Evolutionary conservation across 2,888 invertebrate species (phyloP).

Genomic region (Prosapia bicincta): DNA sequence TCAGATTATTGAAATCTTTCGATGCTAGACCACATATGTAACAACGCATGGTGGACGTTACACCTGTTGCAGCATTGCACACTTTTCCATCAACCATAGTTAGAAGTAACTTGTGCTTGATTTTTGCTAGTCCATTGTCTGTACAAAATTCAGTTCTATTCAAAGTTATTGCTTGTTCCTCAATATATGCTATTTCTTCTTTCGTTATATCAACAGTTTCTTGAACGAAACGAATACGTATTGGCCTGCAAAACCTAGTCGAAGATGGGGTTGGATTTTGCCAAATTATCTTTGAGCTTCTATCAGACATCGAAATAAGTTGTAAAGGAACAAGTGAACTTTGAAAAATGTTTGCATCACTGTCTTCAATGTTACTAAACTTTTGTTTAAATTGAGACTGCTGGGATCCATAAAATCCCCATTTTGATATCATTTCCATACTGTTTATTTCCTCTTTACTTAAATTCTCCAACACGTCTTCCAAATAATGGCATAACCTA

Average conservation of each 20-base stretch:
- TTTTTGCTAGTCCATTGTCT: not conserved
- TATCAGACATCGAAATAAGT: conserved; percentile 31
- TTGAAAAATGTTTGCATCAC: no score
- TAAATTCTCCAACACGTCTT: conserved; percentile 11
- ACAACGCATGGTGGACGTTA: no score
- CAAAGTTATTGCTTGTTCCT: conserved; percentile 6
- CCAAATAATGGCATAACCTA: not conserved
- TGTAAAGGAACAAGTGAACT: conserved; percentile 38
- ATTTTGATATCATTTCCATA: conserved; percentile 37
- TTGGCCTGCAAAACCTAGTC: conserved; percentile 39
- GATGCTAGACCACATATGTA: no score
- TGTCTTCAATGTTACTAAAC: conserved; percentile 35
- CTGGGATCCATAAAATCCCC: conserved; percentile 41
- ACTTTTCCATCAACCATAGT: conserved; percentile 31
- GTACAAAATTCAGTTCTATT: conserved; percentile 1
- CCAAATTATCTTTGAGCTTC: no score
- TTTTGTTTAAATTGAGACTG: conserved; percentile 40
- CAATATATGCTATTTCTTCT: conserved; percentile 29
- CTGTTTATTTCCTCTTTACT: conserved; percentile 28
- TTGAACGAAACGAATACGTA: no score
- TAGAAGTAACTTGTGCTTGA: not conserved
- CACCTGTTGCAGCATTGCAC: conserved; percentile 27
- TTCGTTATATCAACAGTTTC: conserved; percentile 38
- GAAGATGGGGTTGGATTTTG: conserved; percentile 41
- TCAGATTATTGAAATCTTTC: no score